Conservation (phyloP, 2,113 vertebrate genomes). For the Taxidea taxus region DNA sequence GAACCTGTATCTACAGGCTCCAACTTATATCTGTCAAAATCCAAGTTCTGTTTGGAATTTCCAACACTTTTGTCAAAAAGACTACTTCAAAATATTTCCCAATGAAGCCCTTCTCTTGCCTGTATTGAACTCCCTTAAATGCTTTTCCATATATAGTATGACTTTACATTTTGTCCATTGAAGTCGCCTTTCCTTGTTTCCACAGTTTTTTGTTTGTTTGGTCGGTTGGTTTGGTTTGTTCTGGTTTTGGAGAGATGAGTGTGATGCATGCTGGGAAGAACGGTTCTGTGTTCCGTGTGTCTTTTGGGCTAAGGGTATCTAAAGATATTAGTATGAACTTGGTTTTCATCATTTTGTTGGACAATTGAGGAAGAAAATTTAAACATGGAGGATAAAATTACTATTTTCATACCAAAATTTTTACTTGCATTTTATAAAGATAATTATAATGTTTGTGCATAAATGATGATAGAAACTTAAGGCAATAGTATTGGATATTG, state of each 20-base stretch:
- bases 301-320: neutral
- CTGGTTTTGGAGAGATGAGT: neutral
- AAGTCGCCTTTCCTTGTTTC: neutral
- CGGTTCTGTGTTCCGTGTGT: neutral
- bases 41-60: neutral
- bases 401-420: neutral
- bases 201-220: neutral
- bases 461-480: neutral
- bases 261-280: neutral
- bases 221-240: neutral
- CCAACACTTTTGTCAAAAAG: neutral
- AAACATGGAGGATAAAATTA: neutral
- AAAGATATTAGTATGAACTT: neutral
- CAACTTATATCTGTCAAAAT: neutral
- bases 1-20: neutral
- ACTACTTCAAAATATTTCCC: neutral
- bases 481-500: no score
- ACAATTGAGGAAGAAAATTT: neutral
- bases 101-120: neutral
- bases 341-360: neutral
- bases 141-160: neutral
- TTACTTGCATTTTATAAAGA: neutral
- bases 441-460: neutral
- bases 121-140: neutral
- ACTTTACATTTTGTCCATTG: neutral